Evolutionary conservation across 2,113 vertebrate species (phyloP), one percentile per base, ranked within the genome.

Genomic region (Rattus norvegicus): DNA sequence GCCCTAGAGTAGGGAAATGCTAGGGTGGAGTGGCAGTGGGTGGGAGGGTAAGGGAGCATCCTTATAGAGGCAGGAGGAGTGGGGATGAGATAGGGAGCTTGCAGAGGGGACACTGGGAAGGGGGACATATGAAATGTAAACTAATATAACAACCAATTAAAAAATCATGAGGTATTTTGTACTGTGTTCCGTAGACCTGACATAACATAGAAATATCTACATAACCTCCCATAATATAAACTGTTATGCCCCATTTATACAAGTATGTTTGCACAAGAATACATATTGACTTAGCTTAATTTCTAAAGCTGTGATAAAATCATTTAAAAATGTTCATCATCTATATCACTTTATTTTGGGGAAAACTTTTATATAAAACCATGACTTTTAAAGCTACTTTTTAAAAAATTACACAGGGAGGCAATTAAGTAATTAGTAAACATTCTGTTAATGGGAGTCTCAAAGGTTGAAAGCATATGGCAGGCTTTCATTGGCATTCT

Each of bases 281-380:
- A 12, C 33, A 0, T 92, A 80, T 77, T 8, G 30, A 16, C 1
- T 88, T 91, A 43, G 14, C n/a, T 91, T 91, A 94, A 80, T 72
- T 91, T 83, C 17, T 83, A 56, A 89, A n/a, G 36, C 49, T 79
- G 36, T 28, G 12, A 17, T 69, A 1, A 52, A 75, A 91, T 65
- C 61, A 56, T 36, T 80, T 19, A 22, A 88, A 94, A 80, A 80
- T 3, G 0, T 72, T 76, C 30, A 28, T 28, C 65, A 17, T 59
- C 24, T 93, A 17, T 75, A 86, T 92, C 26, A 87, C 2, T 93
- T 92, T 52, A 76, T 93, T 72, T 70, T 72, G 26, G 65, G 79
- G 8, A 6, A 36, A 77, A 8, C 6, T 83, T 6, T 90, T 47
- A 83, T 77, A 65, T 22, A 79, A 92, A 83, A 9, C 16, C 10